Evolutionary conservation across 2,888 invertebrate genomes (phyloP).

Genomic region (Hirtodrosophila trivittata): DNA sequence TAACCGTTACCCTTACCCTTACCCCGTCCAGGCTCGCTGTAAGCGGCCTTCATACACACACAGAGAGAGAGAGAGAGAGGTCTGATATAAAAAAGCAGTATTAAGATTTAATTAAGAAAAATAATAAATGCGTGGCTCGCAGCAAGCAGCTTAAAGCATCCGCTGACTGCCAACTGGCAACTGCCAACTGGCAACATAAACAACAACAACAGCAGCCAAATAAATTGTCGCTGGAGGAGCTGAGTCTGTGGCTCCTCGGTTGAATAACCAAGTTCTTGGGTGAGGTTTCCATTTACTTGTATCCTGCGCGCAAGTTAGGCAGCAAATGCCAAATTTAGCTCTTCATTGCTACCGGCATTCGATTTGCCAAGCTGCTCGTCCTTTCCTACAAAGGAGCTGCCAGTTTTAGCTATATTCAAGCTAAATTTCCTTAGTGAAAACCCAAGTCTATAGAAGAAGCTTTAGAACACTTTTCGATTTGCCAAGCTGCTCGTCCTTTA

Average conservation of each 20-base stretch:
- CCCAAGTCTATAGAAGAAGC: too few relatives aligned
- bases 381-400: slow-evolving; percentile 4
- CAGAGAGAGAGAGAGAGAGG: too few relatives aligned
- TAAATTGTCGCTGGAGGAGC: slow-evolving; percentile 53
- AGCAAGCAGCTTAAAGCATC: slow-evolving; percentile 20
- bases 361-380: slow-evolving; percentile 40
- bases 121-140: slow-evolving; percentile 66
- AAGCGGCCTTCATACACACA: slow-evolving; percentile 20
- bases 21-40: slow-evolving; percentile 24
- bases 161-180: not conserved
- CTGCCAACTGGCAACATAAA: slow-evolving; percentile 27
- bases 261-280: slow-evolving; percentile 11
- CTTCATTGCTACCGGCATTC: slow-evolving; percentile 54
- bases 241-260: slow-evolving; percentile 13
- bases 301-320: slow-evolving; percentile 32
- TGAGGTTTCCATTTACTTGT: slow-evolving; percentile 51
- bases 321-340: slow-evolving; percentile 56
- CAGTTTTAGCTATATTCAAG: slow-evolving; percentile 28
- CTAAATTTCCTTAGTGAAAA: slow-evolving; percentile 6
- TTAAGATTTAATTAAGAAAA: slow-evolving; percentile 74
- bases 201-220: slow-evolving; percentile 26
- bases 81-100: slow-evolving; percentile 22
- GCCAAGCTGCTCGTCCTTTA: slow-evolving; percentile 1
- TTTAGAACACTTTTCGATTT: too few relatives aligned
- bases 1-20: not conserved